Evolutionary conservation across 1,140 invertebrate species (phyloP).

Genomic region (Schlechtendalia chinensis): DNA sequence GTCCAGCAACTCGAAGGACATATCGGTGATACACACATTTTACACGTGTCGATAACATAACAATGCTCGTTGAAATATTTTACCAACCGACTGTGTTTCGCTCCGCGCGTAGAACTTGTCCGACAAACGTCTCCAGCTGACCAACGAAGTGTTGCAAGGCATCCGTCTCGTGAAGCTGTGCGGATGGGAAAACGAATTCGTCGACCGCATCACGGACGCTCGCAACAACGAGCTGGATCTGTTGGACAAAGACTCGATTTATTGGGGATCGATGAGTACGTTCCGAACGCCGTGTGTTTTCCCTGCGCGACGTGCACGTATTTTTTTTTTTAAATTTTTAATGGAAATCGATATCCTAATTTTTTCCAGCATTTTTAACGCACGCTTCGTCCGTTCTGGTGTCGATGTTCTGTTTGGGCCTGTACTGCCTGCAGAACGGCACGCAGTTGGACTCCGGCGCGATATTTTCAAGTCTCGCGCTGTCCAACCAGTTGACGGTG

Average conservation of each 20-base stretch:
- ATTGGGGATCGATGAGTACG: conserved; percentile 73
- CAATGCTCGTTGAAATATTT: too few relatives aligned
- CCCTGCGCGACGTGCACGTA: neutral
- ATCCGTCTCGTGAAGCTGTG: conserved; percentile 79
- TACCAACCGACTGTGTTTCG: neutral
- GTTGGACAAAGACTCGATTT: conserved; percentile 71
- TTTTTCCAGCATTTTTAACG: conserved; percentile 69
- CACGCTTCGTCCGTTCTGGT: conserved; percentile 71
- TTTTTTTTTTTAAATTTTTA: neutral
- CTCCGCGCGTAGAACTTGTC: conserved; percentile 61
- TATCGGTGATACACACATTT: conserved; percentile 17
- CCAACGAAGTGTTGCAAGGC: conserved; percentile 77
- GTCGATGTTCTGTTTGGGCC: conserved; percentile 69
- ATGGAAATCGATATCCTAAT: too few relatives aligned
- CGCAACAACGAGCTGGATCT: conserved; percentile 70
- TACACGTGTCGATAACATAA: too few relatives aligned
- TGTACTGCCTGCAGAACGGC: conserved; percentile 63
- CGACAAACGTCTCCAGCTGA: conserved; percentile 72
- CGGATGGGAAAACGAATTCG: conserved; percentile 77
- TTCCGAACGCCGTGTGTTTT: conserved; percentile 47
- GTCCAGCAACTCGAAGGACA: conserved; percentile 66
- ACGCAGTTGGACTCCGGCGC: conserved; percentile 66
- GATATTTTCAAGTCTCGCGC: conserved; percentile 72
- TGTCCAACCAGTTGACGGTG: conserved; percentile 78
- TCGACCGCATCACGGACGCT: conserved; percentile 64